Evolutionary conservation across 2,113 vertebrate species (phyloP), one percentile per base, ranked within the genome.

Genomic region (Peromyscus polionotus): DNA sequence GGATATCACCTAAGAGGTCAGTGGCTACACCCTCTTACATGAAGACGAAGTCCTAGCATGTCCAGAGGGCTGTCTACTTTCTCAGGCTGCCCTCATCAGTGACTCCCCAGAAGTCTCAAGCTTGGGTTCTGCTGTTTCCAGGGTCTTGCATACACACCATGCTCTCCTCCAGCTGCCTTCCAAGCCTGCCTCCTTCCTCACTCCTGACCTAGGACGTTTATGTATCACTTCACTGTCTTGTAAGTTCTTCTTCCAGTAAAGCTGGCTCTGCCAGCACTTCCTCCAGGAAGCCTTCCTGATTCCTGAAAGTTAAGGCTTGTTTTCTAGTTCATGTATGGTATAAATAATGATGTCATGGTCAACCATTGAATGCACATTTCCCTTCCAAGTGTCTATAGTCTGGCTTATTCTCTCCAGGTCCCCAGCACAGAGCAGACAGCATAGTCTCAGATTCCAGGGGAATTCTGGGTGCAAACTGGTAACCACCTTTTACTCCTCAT

Each of bases 401-500:
- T 72, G 59, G 59, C 33, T 39, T 54, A 10, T 20, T 14, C 24
- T 96, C 20, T 88, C 48, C 19, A 36, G 39, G 42, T 90, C 20
- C 19, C 31, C 39, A 65, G 79, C 17, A 54, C 36, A 48, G 22
- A 90, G 31, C 39, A 93, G 5, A 73, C 54, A 33, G 59, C 45
- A 42, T 45, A 42, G 79, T 63, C 39, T 84, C 16, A 39, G 31
- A 48, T 76, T 88, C 26, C 72, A 89, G 57, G 63, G 67, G 54
- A 94, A 81, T 79, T 65, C 93, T 93, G 93, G 36, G 48, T 59
- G 39, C 86, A 51, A 14, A 81, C 45, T 61, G 67, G 76, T 87
- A 72, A 83, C 51, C 13, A 42, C 51, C 63, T 92, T 72, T 70
- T 84, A 92, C 80, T 48, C 54, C 67, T 92, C 84, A 48, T 88